These are phyloP conservation scores for Oncorhynchus mykiss DNA, from an alignment of 2,113 vertebrate species.

Conservation along the genomic window DNA sequence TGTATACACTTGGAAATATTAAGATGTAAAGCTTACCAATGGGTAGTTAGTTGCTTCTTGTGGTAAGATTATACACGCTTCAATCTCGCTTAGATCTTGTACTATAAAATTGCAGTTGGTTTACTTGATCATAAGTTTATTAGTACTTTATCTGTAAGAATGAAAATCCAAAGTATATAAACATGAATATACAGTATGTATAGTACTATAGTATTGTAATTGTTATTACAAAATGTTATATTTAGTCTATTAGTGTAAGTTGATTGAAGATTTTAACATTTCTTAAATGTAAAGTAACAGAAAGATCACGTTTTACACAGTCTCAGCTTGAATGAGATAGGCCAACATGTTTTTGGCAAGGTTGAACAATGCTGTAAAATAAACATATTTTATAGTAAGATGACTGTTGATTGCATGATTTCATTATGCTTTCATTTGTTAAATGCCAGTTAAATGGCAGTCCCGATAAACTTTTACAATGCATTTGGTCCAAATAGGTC, in stretches of 20 bases:
- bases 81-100: slow-evolving; percentile 70
- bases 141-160: slow-evolving; percentile 79
- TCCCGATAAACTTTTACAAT: too few relatives aligned
- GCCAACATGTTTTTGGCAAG: slow-evolving; percentile 69
- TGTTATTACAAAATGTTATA: slow-evolving; percentile 66
- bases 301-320: slow-evolving; percentile 63
- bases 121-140: slow-evolving; percentile 78
- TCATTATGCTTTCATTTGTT: background rate
- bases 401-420: slow-evolving; percentile 43
- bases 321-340: slow-evolving; percentile 61
- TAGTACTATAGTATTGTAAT: slow-evolving; percentile 63
- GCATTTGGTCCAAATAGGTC: too few relatives aligned
- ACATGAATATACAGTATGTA: slow-evolving; percentile 65
- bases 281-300: slow-evolving; percentile 42
- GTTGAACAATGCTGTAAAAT: slow-evolving; percentile 75
- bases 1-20: slow-evolving; percentile 66
- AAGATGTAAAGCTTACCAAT: slow-evolving; percentile 71
- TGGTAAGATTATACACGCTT: slow-evolving; percentile 69
- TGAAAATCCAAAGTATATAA: slow-evolving; percentile 71
- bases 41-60: slow-evolving; percentile 75
- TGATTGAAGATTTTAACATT: slow-evolving; percentile 62
- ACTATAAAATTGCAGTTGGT: slow-evolving; percentile 64
- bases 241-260: slow-evolving; percentile 71
- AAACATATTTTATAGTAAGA: slow-evolving; percentile 75
- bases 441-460: too few relatives aligned